Evolutionary conservation across 2,888 invertebrate genomes (phyloP), one percentile per base, ranked within the genome.

Genomic region (Napeogenes sylphis): DNA sequence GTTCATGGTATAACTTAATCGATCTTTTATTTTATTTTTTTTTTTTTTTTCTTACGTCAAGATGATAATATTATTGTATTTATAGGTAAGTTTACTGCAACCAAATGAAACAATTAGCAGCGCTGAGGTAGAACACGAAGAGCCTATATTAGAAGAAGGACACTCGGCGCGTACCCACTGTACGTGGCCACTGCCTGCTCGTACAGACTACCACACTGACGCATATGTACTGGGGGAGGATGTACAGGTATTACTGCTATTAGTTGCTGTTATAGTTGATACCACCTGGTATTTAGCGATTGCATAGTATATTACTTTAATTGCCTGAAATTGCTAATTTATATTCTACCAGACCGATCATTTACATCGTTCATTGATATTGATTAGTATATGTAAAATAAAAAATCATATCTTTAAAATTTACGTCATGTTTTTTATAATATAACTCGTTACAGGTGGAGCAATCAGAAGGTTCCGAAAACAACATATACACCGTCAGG

Each of bases 151-250:
- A 12, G 70, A 63, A 42, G 80, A 74, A 66, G 70, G 71, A 53
- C 83, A 73, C 62, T 79, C 81, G 61, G 91, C 91, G 63, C 82
- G 91, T 62, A 91, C 91, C 67, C 90, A 91, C 76, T 87, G 86
- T 78, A 84, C 91, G 68, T 91, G 91, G 91, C 90, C 90, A 66
- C 75, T 89, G 63, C 63, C 75, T 63, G 68, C 68, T 62, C 73
- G 67, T 70, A 59, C 67, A 45, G 64, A 60, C 56, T 66, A 67
- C 33, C 64, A 61, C 38, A 62, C 58, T 30, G 69, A 71, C 42
- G 73, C 69, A 2, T 77, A 72, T 59, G 74, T 77, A 38, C 72
- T 83, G 32, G 83, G 81, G 32, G 83, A 84, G 33, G 85, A 84
- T 58, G 73, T 70, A 4, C 80, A 77, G 62, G 84, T 83, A 56